phyloP scores from a whole-genome alignment of 2,797 vertebrate genomes.

The Vespertilio murinus region DNA sequence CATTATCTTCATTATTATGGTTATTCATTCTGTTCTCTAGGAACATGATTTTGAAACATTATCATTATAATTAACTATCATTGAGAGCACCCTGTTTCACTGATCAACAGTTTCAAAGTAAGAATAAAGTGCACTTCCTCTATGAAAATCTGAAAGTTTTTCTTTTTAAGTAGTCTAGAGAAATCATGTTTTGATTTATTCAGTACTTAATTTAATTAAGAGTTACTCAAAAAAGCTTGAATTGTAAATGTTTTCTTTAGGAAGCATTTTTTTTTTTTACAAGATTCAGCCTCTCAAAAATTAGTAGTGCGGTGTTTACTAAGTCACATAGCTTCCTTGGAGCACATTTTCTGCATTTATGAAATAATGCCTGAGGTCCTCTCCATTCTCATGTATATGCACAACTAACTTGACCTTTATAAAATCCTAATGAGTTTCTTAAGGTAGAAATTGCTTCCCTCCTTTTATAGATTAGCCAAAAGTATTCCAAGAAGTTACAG shows the following conservation, averaged over 20 bases:
- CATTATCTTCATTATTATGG: neutral
- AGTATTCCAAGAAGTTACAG: neutral
- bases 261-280: neutral
- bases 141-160: neutral
- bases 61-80: conserved; percentile 17
- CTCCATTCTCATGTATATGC: neutral
- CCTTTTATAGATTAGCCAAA: neutral
- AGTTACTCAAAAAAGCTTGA: conserved; percentile 10
- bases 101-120: neutral
- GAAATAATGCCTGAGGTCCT: neutral
- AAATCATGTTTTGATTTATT: conserved; percentile 44
- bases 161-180: neutral
- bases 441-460: neutral
- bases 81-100: neutral
- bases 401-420: neutral
- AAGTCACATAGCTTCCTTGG: neutral
- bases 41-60: conserved; percentile 2
- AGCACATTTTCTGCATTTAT: neutral
- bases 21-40: neutral
- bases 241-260: conserved; percentile 10
- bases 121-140: neutral
- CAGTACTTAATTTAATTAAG: conserved; percentile 14
- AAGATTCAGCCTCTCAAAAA: neutral
- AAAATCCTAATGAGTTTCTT: neutral
- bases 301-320: neutral